Base-by-base conservation (phyloP, 2,797 vertebrate species). In the Brachyrhaphis roseni region DNA sequence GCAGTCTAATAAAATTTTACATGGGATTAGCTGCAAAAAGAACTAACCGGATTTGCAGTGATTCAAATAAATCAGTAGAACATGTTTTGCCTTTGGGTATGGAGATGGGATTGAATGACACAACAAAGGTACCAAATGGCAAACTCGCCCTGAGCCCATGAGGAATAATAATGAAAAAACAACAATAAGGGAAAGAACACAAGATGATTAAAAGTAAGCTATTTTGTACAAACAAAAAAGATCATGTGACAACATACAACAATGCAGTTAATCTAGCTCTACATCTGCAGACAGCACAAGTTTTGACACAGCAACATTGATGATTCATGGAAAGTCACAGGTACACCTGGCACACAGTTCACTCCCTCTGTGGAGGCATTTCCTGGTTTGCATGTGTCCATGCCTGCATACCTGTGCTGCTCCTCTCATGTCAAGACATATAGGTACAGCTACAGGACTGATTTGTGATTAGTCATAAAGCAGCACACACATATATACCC, bases 351-450 rank as follows among this genome's bases (percentile, higher is more conserved):
- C 88, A 87, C 84, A 85, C 82, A 82, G 80, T 75, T 83, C 76
- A 82, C 76, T 86, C 83, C 73, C 85, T 92, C 79, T 66, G 36
- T 84, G 74, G 80, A 84, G 83, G 85, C 89, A 94, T 94, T 94
- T 92, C 93, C 92, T 94, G 90, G 81, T 92, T 92, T 79, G 84
- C 73, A 74, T 88, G 81, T 84, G 82, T 74, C 84, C 83, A 72
- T 92, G 89, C 76, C 68, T 84, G 78, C 82, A 83, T 74, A 80
- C 72, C 81, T 70, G 74, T 79, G 82, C 83, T 76, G 7, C 77
- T 78, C 77, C 53, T 45, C 55, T 81, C 75, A 80, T 70, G 74
- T 82, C 74, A 77, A 84, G 53, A 79, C 81, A 71, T 45, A 71
- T 71, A n/a, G n/a, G n/a, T n/a, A 15, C 68, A 72, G 31, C 74